These are phyloP conservation scores for Labeo calbasu DNA, from an alignment of 2,797 vertebrate species.

Conservation along the genomic window DNA sequence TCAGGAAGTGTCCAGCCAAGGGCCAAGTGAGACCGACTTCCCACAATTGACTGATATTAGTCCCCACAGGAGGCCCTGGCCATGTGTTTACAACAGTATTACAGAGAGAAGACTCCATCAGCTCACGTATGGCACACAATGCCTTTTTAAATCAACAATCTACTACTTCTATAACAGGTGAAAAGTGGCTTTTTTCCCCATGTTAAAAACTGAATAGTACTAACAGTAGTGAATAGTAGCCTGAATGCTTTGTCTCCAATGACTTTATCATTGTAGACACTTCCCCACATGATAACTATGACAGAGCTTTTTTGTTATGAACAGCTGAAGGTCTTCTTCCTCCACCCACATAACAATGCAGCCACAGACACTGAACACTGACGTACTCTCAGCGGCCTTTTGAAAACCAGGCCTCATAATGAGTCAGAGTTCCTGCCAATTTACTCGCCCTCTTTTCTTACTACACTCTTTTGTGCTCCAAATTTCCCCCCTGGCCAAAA, in stretches of 20 bases:
- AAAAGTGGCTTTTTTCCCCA: conserved; percentile 4
- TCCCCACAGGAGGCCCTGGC: conserved; percentile 60
- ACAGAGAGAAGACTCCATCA: conserved; percentile 59
- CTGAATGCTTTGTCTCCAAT: background rate
- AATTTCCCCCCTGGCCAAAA: conserved; percentile 52
- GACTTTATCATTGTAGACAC: conserved; percentile 4
- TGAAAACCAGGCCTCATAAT: conserved; percentile 53
- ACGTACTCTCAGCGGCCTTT: conserved; percentile 34
- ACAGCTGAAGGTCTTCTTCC: conserved; percentile 37
- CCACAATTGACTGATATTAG: conserved; percentile 64
- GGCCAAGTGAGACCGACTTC: conserved; percentile 63
- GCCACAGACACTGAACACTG: conserved; percentile 47
- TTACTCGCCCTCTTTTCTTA: conserved; percentile 49
- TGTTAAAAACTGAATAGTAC: background rate
- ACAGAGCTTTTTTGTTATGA: conserved; percentile 24
- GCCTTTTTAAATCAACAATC: conserved; percentile 6
- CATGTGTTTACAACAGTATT: conserved; percentile 53
- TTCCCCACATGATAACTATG: conserved; percentile 17
- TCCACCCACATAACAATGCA: conserved; percentile 23
- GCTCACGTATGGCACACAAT: conserved; percentile 41
- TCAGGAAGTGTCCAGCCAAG: conserved; percentile 63
- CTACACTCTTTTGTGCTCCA: conserved; percentile 26
- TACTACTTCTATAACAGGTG: conserved; percentile 15
- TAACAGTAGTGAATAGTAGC: background rate
- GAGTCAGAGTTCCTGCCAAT: conserved; percentile 38